Conservation (phyloP, 2,797 vertebrate genomes). For the Peromyscus attwateri region DNA sequence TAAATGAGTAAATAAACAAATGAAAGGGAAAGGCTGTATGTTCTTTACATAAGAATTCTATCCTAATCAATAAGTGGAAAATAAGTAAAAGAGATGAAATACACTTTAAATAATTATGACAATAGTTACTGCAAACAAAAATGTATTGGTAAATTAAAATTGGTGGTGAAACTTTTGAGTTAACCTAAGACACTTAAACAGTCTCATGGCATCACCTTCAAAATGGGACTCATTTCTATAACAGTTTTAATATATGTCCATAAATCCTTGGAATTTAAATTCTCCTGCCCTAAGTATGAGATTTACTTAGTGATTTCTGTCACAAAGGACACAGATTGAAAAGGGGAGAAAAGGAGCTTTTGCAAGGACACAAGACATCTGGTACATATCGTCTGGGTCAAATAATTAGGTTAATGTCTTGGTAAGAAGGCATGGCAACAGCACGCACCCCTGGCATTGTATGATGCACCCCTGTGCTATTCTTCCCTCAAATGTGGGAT, state of each 20-base stretch:
- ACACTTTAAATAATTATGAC: neutral
- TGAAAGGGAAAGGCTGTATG: neutral
- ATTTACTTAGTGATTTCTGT: neutral
- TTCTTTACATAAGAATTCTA: neutral
- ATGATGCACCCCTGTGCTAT: rapidly evolving
- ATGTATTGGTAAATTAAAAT: neutral
- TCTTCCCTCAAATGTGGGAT: neutral
- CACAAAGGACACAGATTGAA: neutral
- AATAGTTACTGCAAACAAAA: neutral
- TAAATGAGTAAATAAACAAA: neutral
- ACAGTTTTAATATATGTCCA: neutral
- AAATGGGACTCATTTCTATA: neutral
- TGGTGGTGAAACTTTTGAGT: neutral
- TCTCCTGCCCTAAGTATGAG: neutral
- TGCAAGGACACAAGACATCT: neutral
- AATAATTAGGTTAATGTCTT: neutral
- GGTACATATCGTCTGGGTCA: neutral
- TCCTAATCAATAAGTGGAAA: neutral
- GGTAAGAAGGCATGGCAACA: neutral
- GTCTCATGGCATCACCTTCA: neutral
- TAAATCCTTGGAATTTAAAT: neutral
- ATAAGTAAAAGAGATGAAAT: neutral
- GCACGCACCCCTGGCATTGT: rapidly evolving
- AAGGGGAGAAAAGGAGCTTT: neutral
- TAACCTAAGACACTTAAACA: constrained; percentile 16